Evolutionary conservation across 1,140 invertebrate genomes (phyloP), one percentile per base, ranked within the genome.

Genomic region (Holotrichia oblita): DNA sequence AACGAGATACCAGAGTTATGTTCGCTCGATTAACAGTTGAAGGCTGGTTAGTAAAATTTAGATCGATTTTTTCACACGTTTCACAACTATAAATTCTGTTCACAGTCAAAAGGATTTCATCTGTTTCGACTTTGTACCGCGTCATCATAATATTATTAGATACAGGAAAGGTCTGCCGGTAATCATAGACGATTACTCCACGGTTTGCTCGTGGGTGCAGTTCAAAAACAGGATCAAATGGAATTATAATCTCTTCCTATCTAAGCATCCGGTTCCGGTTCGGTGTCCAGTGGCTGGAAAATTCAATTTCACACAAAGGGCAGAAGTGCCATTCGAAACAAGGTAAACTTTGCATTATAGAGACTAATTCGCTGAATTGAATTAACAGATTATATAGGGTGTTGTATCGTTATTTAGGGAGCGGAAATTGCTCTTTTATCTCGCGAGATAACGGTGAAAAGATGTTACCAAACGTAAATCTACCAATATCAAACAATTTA

Each of bases 281-380:
- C 91, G 96, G 73, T 99, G 98, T 87, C 98, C 98, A 0, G 93
- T 99, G 0, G 98, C 96, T 61, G 98, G 98, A 8, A 98, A 98
- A 88, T 99, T 97, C 83, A 95, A 93, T 85, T 99, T 99, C 85
- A 92, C 92, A 0, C 97, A 99, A 88, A 91, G 88, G 82, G 96
- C 96, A 40, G 96, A 97, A 81, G 93, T 96, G 61, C 91, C 90
- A 17, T 98, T 99, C 86, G 93, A 94, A 87, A 99, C 97, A 3
- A 90, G 88, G 88, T 88, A 73, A 79, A 14, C 0, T 10, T 34
- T 34, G 4, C 27, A 34, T 34, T 34, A 34, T 34, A 34, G 4
- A 34, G 27, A 34, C 27, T 34, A 34, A 34, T 34, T 34, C 27
- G 27, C 27, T 34, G 4, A 34, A 34, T 34, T 4, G 27, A 34